phyloP scores from a whole-genome alignment of 2,797 vertebrate species.

The Bradypodion ventrale region DNA sequence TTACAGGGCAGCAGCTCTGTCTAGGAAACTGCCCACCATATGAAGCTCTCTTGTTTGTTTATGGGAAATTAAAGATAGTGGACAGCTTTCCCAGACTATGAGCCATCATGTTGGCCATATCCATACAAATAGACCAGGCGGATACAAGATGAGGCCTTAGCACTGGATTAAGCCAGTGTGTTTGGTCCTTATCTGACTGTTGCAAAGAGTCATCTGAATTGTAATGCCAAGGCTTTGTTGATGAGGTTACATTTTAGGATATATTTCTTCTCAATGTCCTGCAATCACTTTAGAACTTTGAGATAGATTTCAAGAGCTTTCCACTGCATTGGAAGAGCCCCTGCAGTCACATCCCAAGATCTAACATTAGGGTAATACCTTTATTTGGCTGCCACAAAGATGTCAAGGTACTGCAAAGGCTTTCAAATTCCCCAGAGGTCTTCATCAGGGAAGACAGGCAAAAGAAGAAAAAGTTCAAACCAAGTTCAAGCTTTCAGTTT shows the following conservation, averaged over 20 bases:
- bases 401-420: background rate
- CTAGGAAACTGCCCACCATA: background rate
- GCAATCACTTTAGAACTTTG: background rate
- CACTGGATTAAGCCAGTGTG: background rate
- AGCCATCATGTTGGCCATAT: background rate
- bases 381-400: background rate
- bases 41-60: background rate
- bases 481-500: background rate
- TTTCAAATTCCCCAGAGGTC: background rate
- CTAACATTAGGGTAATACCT: background rate
- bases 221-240: background rate
- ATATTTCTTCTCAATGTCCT: background rate
- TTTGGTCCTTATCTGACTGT: too few species aligned
- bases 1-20: background rate
- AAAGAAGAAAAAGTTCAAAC: background rate
- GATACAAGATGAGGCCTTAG: background rate
- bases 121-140: background rate
- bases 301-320: background rate
- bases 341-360: background rate
- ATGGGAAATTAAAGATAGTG: background rate
- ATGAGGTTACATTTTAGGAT: background rate
- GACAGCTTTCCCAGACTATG: background rate
- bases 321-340: rapidly evolving
- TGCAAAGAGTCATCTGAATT: background rate
- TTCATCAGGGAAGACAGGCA: background rate